Conservation (phyloP, 2,113 vertebrate species). For the Ondatra zibethicus region DNA sequence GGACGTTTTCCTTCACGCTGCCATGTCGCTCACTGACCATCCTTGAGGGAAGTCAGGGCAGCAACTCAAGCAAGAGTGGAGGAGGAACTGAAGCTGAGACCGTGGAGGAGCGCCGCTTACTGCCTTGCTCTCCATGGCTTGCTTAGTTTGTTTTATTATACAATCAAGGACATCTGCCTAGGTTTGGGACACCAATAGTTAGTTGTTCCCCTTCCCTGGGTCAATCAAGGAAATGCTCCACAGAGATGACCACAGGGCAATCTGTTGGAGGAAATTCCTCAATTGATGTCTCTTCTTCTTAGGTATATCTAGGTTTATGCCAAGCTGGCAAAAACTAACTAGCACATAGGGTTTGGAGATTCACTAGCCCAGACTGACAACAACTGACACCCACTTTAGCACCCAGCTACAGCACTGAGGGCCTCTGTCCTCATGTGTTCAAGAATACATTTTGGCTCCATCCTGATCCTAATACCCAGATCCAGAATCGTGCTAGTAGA, state of each 20-base stretch:
- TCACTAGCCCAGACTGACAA: background rate
- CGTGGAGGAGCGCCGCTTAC: background rate
- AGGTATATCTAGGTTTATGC: background rate
- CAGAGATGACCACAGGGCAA: background rate
- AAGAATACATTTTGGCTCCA: background rate
- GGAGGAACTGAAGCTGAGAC: background rate
- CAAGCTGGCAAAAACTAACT: background rate
- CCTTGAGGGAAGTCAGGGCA: background rate
- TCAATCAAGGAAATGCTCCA: background rate
- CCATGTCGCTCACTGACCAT: background rate
- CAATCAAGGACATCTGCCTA: background rate
- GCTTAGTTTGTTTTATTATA: background rate
- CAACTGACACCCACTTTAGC: background rate
- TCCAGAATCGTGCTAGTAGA: background rate
- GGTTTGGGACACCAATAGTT: background rate
- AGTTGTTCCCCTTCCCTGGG: background rate
- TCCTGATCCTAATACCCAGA: background rate
- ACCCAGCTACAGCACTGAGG: background rate
- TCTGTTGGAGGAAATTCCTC: background rate
- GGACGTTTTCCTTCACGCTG: background rate
- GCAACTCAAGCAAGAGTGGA: background rate
- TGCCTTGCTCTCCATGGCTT: background rate
- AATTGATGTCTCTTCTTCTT: background rate
- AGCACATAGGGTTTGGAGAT: background rate
- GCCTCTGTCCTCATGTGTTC: background rate